A percentile compares a stretch with the other conserved stretches of the same genome.
Evolutionary conservation across 1,140 invertebrate genomes (phyloP).

Genomic region (Drosophila gunungcola): DNA sequence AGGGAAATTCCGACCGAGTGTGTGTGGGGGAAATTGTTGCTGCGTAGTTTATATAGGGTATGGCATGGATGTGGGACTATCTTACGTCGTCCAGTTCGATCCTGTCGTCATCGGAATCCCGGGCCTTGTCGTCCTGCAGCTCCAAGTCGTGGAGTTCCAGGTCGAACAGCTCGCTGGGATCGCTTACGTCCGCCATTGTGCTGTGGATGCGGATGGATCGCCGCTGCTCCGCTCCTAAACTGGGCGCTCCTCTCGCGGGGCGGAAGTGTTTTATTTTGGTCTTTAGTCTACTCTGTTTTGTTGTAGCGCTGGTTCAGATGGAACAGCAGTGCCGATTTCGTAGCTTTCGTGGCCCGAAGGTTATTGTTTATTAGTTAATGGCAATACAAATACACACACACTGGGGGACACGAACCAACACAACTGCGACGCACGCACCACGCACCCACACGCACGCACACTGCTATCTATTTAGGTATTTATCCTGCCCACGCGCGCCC

Average conservation of each 20-base stretch:
- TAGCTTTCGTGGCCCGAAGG: constrained; percentile 63
- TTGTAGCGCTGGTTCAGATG: constrained; percentile 35
- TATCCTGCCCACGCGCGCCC: constrained; percentile 46
- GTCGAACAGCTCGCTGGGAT: constrained; percentile 90
- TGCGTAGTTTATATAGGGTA: constrained; percentile 59
- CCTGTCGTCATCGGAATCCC: constrained; percentile 93
- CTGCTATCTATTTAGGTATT: constrained; percentile 19
- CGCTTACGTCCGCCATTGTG: constrained; percentile 88
- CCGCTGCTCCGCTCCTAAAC: constrained; percentile 4
- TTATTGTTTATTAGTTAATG: constrained; percentile 83
- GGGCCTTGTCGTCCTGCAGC: constrained; percentile 87
- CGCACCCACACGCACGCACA: constrained; percentile 36
- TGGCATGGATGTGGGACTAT: constrained; percentile 2
- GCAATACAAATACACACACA: constrained; percentile 67
- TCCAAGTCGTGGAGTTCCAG: constrained; percentile 90
- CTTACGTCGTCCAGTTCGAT: constrained; percentile 93
- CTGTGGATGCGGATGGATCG: constrained; percentile 16
- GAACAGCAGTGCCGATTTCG: constrained; percentile 42
- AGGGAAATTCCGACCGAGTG: constrained; percentile 27
- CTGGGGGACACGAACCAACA: constrained; percentile 47
- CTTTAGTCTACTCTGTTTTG: constrained; percentile 15
- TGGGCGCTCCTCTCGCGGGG: constrained; percentile 36
- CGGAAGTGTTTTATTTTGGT: constrained; percentile 64
- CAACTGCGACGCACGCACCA: constrained; percentile 40
- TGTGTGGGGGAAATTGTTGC: constrained; percentile 23